Evolutionary conservation across 2,113 vertebrate genomes (phyloP).

Genomic region (Esox niger): DNA sequence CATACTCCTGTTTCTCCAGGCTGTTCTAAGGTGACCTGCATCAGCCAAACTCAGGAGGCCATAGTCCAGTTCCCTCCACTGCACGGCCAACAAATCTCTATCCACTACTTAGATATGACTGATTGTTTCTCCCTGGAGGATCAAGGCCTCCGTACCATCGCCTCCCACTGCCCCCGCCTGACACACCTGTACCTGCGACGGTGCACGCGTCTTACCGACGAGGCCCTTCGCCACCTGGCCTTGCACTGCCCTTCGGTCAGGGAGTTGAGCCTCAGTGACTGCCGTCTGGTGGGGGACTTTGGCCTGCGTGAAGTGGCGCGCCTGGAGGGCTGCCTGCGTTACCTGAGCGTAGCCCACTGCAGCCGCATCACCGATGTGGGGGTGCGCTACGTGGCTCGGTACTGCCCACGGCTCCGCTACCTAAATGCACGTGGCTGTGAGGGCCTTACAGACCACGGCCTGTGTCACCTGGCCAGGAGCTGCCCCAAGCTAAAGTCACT

Average conservation of each 20-base stretch:
- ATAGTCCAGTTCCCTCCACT: constrained; percentile 89
- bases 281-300: constrained; percentile 91
- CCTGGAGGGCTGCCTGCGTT: constrained; percentile 89
- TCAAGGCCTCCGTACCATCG: constrained; percentile 92
- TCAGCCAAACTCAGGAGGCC: constrained; percentile 90
- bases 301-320: constrained; percentile 94
- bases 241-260: constrained; percentile 88
- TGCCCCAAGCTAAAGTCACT: constrained; percentile 93
- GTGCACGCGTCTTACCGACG: constrained; percentile 90
- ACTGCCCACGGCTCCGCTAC: constrained; percentile 96
- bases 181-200: constrained; percentile 97
- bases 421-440: constrained; percentile 95
- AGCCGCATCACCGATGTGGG: constrained; percentile 94
- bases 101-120: constrained; percentile 96
- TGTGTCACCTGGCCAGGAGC: constrained; percentile 92
- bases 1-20: constrained; percentile 64
- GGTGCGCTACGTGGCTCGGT: constrained; percentile 93
- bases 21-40: constrained; percentile 97
- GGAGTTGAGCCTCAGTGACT: constrained; percentile 96
- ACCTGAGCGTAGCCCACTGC: constrained; percentile 97
- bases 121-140: constrained; percentile 96
- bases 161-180: constrained; percentile 93
- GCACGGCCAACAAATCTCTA: constrained; percentile 94
- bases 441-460: constrained; percentile 94
- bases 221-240: constrained; percentile 90